Evolutionary conservation across 37 sponge, comb jelly and placozoan genomes (phyloP).

Genomic region (Haliclona indistincta): DNA sequence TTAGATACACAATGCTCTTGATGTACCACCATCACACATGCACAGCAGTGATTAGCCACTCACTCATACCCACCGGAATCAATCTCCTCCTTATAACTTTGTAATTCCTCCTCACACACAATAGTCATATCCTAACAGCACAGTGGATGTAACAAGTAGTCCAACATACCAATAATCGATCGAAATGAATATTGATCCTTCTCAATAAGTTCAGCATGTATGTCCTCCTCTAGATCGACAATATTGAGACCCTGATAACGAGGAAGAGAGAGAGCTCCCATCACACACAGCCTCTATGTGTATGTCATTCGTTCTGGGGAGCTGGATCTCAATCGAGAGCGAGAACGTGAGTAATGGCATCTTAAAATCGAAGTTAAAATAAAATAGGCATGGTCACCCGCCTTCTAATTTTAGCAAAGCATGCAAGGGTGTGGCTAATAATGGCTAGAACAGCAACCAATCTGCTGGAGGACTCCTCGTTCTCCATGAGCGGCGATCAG

Average conservation of each 20-base stretch:
- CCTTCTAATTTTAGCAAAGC: no score
- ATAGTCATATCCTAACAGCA: constrained; percentile 64
- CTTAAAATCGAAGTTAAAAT: no score
- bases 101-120: constrained; percentile 83
- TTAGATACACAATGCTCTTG: no score
- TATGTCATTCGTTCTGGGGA: no score
- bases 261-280: background rate
- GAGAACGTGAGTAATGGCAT: no score
- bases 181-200: constrained; percentile 59
- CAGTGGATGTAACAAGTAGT: background rate
- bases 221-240: constrained; percentile 95
- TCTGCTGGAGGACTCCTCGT: background rate
- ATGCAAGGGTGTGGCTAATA: background rate
- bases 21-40: background rate
- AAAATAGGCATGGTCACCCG: no score
- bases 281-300: background rate
- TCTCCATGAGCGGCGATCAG: background rate
- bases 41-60: background rate
- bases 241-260: constrained; percentile 65
- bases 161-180: constrained; percentile 78
- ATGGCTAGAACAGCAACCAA: background rate
- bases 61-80: background rate
- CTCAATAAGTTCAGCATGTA: constrained; percentile 91
- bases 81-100: constrained; percentile 40
- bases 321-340: no score